Base-by-base conservation (phyloP, 2,113 vertebrate genomes). In the Stegastes partitus region DNA sequence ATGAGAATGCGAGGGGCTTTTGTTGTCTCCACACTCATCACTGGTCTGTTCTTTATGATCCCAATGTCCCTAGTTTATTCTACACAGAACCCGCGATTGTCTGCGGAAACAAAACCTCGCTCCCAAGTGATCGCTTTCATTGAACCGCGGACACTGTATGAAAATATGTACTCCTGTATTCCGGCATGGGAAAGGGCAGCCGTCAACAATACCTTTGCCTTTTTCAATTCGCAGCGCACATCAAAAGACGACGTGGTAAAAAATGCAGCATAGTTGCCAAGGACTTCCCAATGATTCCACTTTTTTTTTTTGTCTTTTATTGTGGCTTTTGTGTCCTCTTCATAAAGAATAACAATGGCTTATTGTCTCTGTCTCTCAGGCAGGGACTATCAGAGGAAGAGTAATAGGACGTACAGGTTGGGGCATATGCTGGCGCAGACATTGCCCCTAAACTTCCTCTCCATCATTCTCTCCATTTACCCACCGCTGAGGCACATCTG, bases 401-500 rank as follows among this genome's bases (percentile, higher is more conserved):
- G 71, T 88, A 78, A 87, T 91, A 82, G 84, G 64, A 87, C 34
- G 31, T 49, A 69, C 83, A 89, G 84, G 85, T 89, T 70, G 81
- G 80, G 89, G 83, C 88, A 88, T 92, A 91, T 91, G 88, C 80
- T 85, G 64, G 81, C 79, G 14, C 78, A 58, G 80, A 86, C 89
- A 74, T 72, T 70, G 62, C 80, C 77, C 75, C 82, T 74, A 82
- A 84, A 83, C 89, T 84, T 86, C 85, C 72, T 66, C 83, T 85
- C 86, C 86, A 79, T 88, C 88, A 81, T 84, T 78, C 77, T 73
- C 79, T 70, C 82, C 68, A 79, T 86, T 82, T 87, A 70, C 87
- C 89, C 81, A 72, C 90, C 79, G 64, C 87, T 69, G 88, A 83
- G 88, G 51, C 84, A 89, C 89, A 90, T 91, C 90, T 93, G 90